Conservation (phyloP, 2,113 vertebrate genomes). For the Acrocephalus arundinaceus region DNA sequence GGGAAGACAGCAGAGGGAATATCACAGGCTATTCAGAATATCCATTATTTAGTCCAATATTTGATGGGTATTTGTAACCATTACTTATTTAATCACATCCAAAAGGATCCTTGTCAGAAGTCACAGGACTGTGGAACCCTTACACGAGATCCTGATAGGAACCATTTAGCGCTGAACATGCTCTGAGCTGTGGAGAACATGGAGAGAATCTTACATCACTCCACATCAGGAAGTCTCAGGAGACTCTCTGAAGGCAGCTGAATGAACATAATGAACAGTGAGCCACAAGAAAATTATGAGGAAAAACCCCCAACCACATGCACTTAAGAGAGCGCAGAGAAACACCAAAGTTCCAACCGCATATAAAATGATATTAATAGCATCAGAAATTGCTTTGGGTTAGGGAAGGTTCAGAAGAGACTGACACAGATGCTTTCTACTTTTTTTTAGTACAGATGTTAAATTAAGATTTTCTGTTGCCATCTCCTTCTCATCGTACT, state of each 20-base stretch:
- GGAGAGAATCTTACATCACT: neutral
- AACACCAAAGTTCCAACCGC: neutral
- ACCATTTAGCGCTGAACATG: neutral
- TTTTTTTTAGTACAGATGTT: neutral
- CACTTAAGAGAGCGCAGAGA: neutral
- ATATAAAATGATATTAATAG: slow-evolving; percentile 33
- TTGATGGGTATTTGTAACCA: neutral
- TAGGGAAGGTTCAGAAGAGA: slow-evolving; percentile 14
- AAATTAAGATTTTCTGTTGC: neutral
- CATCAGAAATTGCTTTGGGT: slow-evolving; percentile 38
- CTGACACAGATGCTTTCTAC: neutral
- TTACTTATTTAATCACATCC: neutral
- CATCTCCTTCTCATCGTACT: neutral
- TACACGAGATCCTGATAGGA: neutral
- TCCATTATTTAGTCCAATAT: neutral
- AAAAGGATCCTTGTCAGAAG: neutral
- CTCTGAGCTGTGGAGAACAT: neutral
- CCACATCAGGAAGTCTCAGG: neutral
- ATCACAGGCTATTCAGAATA: neutral
- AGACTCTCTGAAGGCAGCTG: slow-evolving; percentile 25
- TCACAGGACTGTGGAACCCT: neutral
- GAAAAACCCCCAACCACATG: slow-evolving; percentile 1
- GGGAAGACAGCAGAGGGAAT: neutral
- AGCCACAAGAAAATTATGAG: neutral
- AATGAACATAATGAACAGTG: slow-evolving; percentile 24